Base-by-base conservation (phyloP, 2,797 vertebrate species). In the Eupleurogrammus muticus region DNA sequence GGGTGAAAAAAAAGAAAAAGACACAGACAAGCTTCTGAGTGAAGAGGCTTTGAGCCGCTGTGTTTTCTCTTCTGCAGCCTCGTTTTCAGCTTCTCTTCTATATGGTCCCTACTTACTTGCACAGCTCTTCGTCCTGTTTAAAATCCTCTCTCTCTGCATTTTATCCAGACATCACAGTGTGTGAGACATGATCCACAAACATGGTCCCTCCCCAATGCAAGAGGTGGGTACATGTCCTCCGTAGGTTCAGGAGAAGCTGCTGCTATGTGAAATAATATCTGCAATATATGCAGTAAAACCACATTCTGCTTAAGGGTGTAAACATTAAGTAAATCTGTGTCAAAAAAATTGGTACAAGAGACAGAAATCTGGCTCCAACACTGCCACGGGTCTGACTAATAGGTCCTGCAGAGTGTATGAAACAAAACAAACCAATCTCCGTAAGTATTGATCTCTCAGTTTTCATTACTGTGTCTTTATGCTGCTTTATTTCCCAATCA, bases 131-230 rank as follows among this genome's bases (percentile, higher is more conserved):
- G 17, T 46, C 47, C 65, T 64, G 70, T 78, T 87, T 89, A 77
- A 89, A 82, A 81, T 87, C n/a, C n/a, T 79, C 76, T 54, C 74
- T 38, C 35, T 47, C 72, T 86, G 78, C 54, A 16, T 82, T 87
- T 82, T 73, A 72, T 86, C 71, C 55, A 21, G 14, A 70, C 32
- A 20, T 73, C 80, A 80, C 78, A 62, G 64, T 71, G 65, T 80
- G 77, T 82, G 83, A 82, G 83, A 82, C 75, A 60, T 11, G 13
- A 70, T 72, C 51, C 32, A 10, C 77, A 85, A 82, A 79, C 83
- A 86, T 67, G 65, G 53, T 54, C 17, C 44, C 77, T 58, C 68
- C 50, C 52, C 3, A 23, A 23, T 20, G 40, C 9, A 17, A 14
- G 70, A 73, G 69, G 59, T 64, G 79, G 80, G 73, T 77, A 70